Conservation (phyloP, 2,113 vertebrate genomes). For the Heliornis fulica region DNA sequence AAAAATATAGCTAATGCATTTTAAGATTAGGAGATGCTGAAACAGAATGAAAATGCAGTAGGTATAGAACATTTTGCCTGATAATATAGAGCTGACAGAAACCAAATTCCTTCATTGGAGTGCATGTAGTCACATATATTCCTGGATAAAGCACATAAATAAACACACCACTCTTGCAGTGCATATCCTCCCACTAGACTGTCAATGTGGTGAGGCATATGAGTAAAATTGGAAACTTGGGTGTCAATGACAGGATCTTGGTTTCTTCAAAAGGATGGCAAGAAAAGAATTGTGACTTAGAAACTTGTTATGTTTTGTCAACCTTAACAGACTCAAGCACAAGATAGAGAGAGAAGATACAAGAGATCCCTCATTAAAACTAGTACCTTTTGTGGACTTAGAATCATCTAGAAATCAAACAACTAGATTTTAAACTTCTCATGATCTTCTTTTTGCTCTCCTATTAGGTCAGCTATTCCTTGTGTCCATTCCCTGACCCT, state of each 20-base stretch:
- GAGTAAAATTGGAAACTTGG: background rate
- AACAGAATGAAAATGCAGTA: constrained; percentile 30
- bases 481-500: background rate
- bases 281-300: background rate
- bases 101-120: background rate
- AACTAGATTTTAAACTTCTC: background rate
- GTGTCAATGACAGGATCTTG: background rate
- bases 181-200: constrained; percentile 6
- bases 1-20: constrained; percentile 21
- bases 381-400: background rate
- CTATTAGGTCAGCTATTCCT: background rate
- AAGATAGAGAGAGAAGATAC: background rate
- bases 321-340: background rate
- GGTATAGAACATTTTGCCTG: background rate
- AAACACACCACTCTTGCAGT: constrained; percentile 18
- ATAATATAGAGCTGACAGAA: constrained; percentile 23
- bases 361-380: background rate
- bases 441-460: background rate
- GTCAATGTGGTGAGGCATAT: background rate
- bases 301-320: background rate
- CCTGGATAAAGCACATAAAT: constrained; percentile 34
- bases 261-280: background rate
- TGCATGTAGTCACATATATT: background rate
- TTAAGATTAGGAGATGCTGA: background rate
- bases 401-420: background rate